Conservation (phyloP, 2,888 invertebrate genomes). For the Ischnus inquisitorius region DNA sequence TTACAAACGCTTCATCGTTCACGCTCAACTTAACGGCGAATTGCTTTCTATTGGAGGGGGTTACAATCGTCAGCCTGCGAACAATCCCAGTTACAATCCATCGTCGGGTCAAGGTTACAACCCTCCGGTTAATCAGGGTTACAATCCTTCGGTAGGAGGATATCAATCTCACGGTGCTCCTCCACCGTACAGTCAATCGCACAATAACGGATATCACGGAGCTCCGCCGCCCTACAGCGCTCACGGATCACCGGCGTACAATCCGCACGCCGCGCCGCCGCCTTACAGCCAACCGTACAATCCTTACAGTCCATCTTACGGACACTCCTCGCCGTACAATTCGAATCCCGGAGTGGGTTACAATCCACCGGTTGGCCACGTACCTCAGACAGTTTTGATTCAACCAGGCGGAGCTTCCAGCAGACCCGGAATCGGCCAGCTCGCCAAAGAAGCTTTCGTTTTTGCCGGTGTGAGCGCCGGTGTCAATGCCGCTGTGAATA, state of each 20-base stretch:
- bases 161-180: conserved; percentile 64
- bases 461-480: conserved; percentile 83
- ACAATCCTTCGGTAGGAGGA: conserved; percentile 68
- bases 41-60: conserved; percentile 70
- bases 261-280: conserved; percentile 69
- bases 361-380: conserved; percentile 75
- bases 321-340: conserved; percentile 57
- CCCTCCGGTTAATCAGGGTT: conserved; percentile 72
- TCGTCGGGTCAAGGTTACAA: conserved; percentile 74
- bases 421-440: conserved; percentile 82
- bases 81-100: conserved; percentile 73
- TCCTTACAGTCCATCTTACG: conserved; percentile 73
- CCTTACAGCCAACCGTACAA: conserved; percentile 71
- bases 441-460: conserved; percentile 84
- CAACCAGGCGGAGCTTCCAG: conserved; percentile 73
- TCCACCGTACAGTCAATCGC: conserved; percentile 70
- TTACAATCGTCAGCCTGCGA: conserved; percentile 74
- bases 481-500: conserved; percentile 83
- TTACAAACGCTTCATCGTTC: conserved; percentile 6
- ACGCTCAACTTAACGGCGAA: not conserved
- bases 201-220: conserved; percentile 44
- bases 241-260: conserved; percentile 66
- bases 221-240: conserved; percentile 60
- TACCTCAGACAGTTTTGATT: conserved; percentile 78
- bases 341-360: conserved; percentile 68